phyloP scores from a whole-genome alignment of 2,888 invertebrate species.

The Carpatolechia fugitivella region DNA sequence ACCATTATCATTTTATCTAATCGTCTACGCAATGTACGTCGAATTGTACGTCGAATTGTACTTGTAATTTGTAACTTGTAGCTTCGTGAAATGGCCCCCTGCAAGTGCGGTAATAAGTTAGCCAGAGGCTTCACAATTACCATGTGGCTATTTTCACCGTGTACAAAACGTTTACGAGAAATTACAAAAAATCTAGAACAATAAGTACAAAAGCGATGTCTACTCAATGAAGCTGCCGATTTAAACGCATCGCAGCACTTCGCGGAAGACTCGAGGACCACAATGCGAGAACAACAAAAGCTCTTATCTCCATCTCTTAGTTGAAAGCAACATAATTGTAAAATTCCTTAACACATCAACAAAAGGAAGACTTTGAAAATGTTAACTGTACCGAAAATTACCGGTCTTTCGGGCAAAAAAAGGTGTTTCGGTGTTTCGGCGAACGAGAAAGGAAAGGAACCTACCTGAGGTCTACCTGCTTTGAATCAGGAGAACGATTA shows the following conservation, averaged over 20 bases:
- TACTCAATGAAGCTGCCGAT: slow-evolving; percentile 34
- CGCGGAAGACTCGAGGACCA: slow-evolving; percentile 2
- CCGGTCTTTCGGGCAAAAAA: slow-evolving; percentile 66
- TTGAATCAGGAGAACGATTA: slow-evolving; percentile 44
- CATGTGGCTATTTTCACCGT: too few species aligned
- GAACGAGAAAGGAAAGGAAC: slow-evolving; percentile 58
- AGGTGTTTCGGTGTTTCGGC: slow-evolving; percentile 28
- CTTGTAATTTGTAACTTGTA: too few species aligned
- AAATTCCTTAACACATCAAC: slow-evolving; percentile 55
- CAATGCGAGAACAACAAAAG: slow-evolving; percentile 21
- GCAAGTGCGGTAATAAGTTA: too few species aligned
- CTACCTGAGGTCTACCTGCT: slow-evolving; percentile 68
- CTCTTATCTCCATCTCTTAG: slow-evolving; percentile 27
- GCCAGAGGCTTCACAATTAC: too few species aligned
- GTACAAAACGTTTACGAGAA: too few species aligned
- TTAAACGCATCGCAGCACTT: slow-evolving; percentile 29
- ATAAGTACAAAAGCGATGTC: slow-evolving; percentile 26
- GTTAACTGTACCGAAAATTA: slow-evolving; percentile 65
- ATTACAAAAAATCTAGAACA: neutral
- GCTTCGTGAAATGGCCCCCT: too few species aligned
- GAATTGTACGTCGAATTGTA: too few species aligned
- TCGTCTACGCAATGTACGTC: too few species aligned
- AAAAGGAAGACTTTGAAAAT: slow-evolving; percentile 43
- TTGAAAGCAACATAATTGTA: slow-evolving; percentile 33
- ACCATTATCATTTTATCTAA: too few species aligned